Conservation (phyloP, 2,113 vertebrate genomes). For the Perognathus longimembris region DNA sequence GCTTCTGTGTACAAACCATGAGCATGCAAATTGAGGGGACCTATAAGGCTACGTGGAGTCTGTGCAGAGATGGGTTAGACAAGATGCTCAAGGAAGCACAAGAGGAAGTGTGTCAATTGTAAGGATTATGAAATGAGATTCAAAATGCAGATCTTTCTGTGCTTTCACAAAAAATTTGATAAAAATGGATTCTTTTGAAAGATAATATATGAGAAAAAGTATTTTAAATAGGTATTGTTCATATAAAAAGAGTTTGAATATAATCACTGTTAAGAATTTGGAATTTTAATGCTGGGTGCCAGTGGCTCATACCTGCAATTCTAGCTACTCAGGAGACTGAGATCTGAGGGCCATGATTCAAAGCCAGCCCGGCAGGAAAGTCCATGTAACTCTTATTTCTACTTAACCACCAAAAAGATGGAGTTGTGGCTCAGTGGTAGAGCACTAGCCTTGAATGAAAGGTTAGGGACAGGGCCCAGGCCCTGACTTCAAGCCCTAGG, state of each 20-base stretch:
- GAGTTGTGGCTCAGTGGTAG: no score
- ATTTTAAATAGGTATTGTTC: not conserved
- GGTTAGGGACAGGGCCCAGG: no score
- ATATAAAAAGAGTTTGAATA: not conserved
- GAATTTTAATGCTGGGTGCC: no score
- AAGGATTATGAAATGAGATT: not conserved
- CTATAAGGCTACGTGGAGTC: not conserved
- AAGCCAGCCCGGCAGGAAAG: no score
- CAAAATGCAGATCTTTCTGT: not conserved
- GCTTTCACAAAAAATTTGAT: not conserved
- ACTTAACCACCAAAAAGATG: no score
- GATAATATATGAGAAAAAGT: not conserved
- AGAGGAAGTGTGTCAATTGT: not conserved
- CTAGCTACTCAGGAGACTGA: no score
- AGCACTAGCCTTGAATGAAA: no score
- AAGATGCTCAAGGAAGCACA: not conserved
- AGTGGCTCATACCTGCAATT: no score
- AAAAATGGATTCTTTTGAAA: not conserved
- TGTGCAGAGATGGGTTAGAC: not conserved
- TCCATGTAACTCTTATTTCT: no score
- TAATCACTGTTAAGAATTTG: not conserved
- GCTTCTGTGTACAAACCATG: not conserved
- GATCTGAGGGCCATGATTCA: no score
- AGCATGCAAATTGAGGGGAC: rapidly evolving
- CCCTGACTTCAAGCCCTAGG: no score